Evolutionary conservation across 2,113 vertebrate species (phyloP).

Genomic region (Callaeas wilsoni): DNA sequence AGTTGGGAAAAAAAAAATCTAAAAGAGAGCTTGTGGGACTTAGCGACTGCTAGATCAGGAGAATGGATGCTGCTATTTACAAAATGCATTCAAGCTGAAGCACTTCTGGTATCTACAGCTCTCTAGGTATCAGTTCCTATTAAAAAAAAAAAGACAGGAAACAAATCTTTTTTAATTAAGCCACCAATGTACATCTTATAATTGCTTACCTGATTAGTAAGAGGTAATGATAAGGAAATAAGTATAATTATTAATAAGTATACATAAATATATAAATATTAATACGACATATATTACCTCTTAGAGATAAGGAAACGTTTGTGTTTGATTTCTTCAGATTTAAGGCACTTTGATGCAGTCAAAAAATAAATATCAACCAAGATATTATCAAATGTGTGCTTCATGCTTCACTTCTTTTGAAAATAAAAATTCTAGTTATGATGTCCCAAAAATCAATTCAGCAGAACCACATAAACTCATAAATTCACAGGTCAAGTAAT

Average conservation of each 20-base stretch:
- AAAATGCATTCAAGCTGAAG: not conserved
- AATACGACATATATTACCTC: too few relatives aligned
- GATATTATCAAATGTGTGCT: not conserved
- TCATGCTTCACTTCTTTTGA: not conserved
- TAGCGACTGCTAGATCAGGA: not conserved
- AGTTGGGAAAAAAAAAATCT: not conserved
- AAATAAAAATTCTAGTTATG: not conserved
- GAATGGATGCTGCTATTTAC: conserved; percentile 8
- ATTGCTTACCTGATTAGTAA: not conserved
- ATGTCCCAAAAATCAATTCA: not conserved
- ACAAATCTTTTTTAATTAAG: not conserved
- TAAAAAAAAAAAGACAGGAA: not conserved
- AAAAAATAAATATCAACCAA: not conserved
- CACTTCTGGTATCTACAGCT: not conserved
- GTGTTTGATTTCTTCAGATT: not conserved
- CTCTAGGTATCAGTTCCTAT: not conserved
- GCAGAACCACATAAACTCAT: not conserved
- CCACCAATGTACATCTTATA: not conserved
- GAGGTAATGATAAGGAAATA: too few relatives aligned
- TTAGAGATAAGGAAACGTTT: not conserved
- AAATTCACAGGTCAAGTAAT: not conserved
- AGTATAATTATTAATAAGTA: too few relatives aligned
- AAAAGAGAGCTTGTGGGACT: not conserved
- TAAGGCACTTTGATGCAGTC: not conserved
- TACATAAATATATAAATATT: too few relatives aligned